These are phyloP conservation scores for Eupithecia centaureata DNA, from an alignment of 2,888 invertebrate species.

Conservation along the genomic window DNA sequence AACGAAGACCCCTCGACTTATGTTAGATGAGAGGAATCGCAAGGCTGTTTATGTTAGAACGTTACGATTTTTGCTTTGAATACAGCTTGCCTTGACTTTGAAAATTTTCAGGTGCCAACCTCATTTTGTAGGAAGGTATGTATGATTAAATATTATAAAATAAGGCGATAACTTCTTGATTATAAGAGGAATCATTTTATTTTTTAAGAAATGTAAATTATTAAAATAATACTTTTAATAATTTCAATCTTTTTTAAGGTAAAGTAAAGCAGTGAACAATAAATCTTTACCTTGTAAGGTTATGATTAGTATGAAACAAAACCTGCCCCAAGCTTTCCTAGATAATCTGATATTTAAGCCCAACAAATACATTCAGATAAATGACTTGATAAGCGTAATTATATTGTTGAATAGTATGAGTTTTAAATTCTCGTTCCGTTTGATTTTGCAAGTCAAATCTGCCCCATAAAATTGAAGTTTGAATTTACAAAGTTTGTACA, in stretches of 20 bases:
- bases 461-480: slow-evolving; percentile 49
- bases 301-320: no score
- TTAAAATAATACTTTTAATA: no score
- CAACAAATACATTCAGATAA: not conserved
- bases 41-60: slow-evolving; percentile 45
- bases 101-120: slow-evolving; percentile 45
- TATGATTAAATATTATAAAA: no score
- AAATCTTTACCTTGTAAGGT: no score
- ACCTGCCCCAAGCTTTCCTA: no score
- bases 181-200: no score
- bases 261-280: no score
- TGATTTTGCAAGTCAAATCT: slow-evolving; percentile 52
- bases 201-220: no score
- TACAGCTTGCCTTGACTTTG: slow-evolving; percentile 51
- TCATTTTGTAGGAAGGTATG: no score
- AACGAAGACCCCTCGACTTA: slow-evolving; percentile 41
- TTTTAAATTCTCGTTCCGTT: slow-evolving; percentile 48
- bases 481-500: slow-evolving; percentile 54
- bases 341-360: no score
- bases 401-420: slow-evolving; percentile 48
- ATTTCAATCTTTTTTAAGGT: no score
- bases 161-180: not conserved
- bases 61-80: slow-evolving; percentile 52
- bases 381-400: slow-evolving; percentile 20
- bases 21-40: slow-evolving; percentile 30